A percentile compares a stretch with the other conserved stretches of the same genome.
Evolutionary conservation across 1,140 invertebrate genomes (phyloP).

Genomic region (Aphelinus atriplicis): DNA sequence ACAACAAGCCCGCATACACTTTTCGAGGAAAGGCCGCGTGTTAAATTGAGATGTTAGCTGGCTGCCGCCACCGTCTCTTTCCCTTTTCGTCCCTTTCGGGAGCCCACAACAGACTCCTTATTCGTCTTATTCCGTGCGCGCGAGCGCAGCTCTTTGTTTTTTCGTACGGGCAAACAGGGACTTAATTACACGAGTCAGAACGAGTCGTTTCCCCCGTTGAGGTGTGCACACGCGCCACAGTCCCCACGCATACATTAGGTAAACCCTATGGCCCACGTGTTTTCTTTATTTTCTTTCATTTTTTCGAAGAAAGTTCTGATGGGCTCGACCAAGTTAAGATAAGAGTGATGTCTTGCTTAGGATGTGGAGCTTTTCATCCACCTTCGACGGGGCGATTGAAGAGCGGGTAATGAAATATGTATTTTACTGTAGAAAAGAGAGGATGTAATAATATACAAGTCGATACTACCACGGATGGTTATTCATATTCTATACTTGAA

Average conservation of each 20-base stretch:
- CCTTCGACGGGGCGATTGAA: not conserved
- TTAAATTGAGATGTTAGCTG: constrained; percentile 17
- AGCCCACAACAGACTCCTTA: no score
- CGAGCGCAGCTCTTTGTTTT: not conserved
- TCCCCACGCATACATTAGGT: not conserved
- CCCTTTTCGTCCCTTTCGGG: not conserved
- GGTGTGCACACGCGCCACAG: not conserved
- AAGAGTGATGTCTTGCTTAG: not conserved
- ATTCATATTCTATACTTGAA: no score
- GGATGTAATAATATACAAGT: no score
- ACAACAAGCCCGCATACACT: not conserved
- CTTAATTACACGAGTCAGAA: constrained; percentile 22
- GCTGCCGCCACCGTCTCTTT: not conserved
- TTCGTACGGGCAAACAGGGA: not conserved
- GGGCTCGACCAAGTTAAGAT: not conserved
- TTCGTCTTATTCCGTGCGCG: not conserved
- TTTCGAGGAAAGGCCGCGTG: constrained; percentile 24
- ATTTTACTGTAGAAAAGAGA: not conserved
- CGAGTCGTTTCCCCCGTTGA: not conserved
- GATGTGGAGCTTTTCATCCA: no score
- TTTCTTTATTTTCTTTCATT: not conserved
- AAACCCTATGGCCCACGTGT: no score
- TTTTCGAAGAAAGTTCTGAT: constrained; percentile 6
- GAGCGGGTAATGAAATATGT: constrained; percentile 18
- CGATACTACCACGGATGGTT: no score